Percentiles rank a stretch among this genome's conserved stretches.
These are phyloP conservation scores for Apamea crenata DNA, from an alignment of 2,888 invertebrate genomes.

Conservation along the genomic window DNA sequence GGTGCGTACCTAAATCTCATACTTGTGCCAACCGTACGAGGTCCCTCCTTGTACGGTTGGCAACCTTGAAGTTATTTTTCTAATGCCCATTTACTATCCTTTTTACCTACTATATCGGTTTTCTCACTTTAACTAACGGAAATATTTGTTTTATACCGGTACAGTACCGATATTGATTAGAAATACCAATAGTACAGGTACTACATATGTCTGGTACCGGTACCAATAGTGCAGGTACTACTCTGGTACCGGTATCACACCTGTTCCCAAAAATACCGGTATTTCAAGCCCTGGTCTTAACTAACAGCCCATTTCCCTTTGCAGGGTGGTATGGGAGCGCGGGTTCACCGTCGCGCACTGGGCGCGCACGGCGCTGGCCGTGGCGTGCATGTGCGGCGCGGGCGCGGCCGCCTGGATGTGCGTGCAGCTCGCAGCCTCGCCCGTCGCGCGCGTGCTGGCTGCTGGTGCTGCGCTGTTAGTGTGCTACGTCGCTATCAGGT, in stretches of 20 bases:
- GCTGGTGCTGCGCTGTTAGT: slow-evolving; percentile 95
- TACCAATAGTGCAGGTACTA: neutral
- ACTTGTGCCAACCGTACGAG: neutral
- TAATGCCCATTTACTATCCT: neutral
- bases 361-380: slow-evolving; percentile 95
- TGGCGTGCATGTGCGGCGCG: slow-evolving; percentile 94
- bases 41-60: neutral
- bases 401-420: slow-evolving; percentile 95
- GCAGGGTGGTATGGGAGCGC: slow-evolving; percentile 94
- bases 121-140: neutral
- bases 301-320: neutral
- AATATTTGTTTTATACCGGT: too few relatives aligned
- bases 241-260: neutral
- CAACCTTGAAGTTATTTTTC: neutral
- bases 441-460: slow-evolving; percentile 94
- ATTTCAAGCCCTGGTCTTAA: neutral
- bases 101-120: neutral
- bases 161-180: too few relatives aligned
- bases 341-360: slow-evolving; percentile 96
- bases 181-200: too few relatives aligned
- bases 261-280: neutral
- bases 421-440: slow-evolving; percentile 94
- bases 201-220: too few relatives aligned
- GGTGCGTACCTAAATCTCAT: neutral
- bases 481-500: slow-evolving; percentile 96